phyloP scores from a whole-genome alignment of 2,888 invertebrate genomes.

The Syrista parreyssii region DNA sequence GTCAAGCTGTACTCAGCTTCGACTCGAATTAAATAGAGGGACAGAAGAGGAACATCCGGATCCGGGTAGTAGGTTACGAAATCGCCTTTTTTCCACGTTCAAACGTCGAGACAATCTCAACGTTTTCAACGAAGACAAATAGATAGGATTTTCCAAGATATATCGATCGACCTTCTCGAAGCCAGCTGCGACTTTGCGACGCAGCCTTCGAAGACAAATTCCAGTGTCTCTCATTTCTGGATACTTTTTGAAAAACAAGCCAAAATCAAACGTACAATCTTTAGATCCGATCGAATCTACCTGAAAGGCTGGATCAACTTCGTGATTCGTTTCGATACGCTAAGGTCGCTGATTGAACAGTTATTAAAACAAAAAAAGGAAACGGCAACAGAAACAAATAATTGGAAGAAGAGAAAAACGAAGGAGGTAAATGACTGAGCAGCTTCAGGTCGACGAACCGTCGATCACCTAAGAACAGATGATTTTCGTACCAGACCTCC shows the following conservation, averaged over 20 bases:
- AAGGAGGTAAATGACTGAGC: background rate
- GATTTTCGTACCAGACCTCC: background rate
- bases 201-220: background rate
- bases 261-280: background rate
- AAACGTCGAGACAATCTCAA: background rate
- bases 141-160: no score
- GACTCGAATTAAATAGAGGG: background rate
- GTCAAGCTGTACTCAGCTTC: background rate
- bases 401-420: background rate
- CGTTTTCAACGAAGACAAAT: background rate
- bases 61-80: background rate
- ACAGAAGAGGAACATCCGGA: background rate
- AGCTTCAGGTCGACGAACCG: background rate
- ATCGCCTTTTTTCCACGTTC: background rate
- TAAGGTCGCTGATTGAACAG: background rate
- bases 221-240: background rate
- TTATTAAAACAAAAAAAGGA: background rate
- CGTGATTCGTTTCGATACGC: background rate
- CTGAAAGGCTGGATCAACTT: background rate
- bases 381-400: background rate
- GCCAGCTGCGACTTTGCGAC: no score
- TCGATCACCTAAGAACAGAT: background rate
- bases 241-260: background rate
- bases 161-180: no score
- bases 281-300: background rate